These are phyloP conservation scores for Carlito syrichta DNA, from an alignment of 2,113 vertebrate species.

Conservation along the genomic window DNA sequence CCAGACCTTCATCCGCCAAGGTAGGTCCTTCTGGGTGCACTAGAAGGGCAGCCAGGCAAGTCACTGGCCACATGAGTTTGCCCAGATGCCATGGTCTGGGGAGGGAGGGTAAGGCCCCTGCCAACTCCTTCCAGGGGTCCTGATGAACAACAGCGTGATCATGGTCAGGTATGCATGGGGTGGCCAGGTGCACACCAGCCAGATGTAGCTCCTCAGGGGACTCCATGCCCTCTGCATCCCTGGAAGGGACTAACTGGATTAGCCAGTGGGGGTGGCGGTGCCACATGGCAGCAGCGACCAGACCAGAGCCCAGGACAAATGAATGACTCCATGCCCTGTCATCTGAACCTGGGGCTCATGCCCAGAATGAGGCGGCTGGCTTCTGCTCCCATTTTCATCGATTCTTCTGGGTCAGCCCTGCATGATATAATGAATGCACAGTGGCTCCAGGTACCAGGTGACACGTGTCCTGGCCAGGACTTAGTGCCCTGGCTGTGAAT, in stretches of 20 bases:
- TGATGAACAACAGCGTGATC: slow-evolving; percentile 65
- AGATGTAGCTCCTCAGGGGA: slow-evolving; percentile 61
- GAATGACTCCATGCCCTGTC: slow-evolving; percentile 61
- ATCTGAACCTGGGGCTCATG: slow-evolving; percentile 28
- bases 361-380: slow-evolving; percentile 62
- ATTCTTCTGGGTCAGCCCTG: slow-evolving; percentile 54
- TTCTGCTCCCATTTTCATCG: slow-evolving; percentile 65
- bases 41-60: too few species aligned
- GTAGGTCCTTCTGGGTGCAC: slow-evolving; percentile 78
- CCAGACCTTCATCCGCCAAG: slow-evolving; percentile 96
- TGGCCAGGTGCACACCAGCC: slow-evolving; percentile 27
- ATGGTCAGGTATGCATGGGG: slow-evolving; percentile 47
- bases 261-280: slow-evolving; percentile 15
- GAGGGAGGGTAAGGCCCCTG: too few species aligned
- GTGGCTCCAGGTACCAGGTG: not conserved
- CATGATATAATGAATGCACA: slow-evolving; percentile 8
- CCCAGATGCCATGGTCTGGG: too few species aligned
- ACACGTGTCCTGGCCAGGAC: not conserved
- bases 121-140: slow-evolving; percentile 70
- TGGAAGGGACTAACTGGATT: slow-evolving; percentile 51
- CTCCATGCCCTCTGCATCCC: slow-evolving; percentile 60
- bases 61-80: too few species aligned
- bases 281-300: slow-evolving; percentile 39
- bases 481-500: too few species aligned
- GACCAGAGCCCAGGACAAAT: slow-evolving; percentile 62